A percentile compares a stretch with the other conserved stretches of the same genome.
Evolutionary conservation across 1,140 invertebrate species (phyloP).

Genomic region (Drosophila oshimai): DNA sequence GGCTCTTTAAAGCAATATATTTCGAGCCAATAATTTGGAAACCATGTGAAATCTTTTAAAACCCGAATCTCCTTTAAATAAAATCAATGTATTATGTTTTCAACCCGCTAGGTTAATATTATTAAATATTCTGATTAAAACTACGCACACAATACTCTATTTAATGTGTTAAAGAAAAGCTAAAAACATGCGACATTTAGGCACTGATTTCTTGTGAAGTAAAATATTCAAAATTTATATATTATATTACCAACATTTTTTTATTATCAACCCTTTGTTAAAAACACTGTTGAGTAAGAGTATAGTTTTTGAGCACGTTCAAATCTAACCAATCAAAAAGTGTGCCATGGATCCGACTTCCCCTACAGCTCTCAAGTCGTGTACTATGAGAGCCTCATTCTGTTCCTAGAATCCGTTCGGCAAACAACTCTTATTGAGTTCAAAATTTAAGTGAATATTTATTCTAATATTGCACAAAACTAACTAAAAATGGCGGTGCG

Average conservation of each 20-base stretch:
- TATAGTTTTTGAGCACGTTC: too few relatives aligned
- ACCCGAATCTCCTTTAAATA: conserved; percentile 9
- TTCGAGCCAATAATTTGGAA: conserved; percentile 14
- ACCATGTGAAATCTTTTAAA: neutral
- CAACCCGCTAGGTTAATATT: neutral
- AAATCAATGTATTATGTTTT: neutral
- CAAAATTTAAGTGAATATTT: conserved; percentile 46
- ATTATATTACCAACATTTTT: too few relatives aligned
- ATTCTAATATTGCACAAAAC: conserved; percentile 67
- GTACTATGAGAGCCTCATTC: conserved; percentile 16
- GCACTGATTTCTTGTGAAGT: too few relatives aligned
- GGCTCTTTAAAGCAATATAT: conserved; percentile 55
- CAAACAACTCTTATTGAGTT: conserved; percentile 49
- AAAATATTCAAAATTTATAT: too few relatives aligned
- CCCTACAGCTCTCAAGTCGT: neutral
- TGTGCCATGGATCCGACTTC: conserved; percentile 18
- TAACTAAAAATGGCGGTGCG: conserved; percentile 42
- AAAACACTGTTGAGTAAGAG: too few relatives aligned
- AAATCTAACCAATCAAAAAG: too few relatives aligned
- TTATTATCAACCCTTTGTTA: too few relatives aligned
- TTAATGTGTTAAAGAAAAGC: neutral
- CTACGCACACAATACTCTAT: too few relatives aligned
- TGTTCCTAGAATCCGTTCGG: conserved; percentile 20
- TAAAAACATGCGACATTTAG: too few relatives aligned
- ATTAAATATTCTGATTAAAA: neutral